These are phyloP conservation scores for Drosophila funebris DNA, from an alignment of 1,140 invertebrate species.

Conservation along the genomic window DNA sequence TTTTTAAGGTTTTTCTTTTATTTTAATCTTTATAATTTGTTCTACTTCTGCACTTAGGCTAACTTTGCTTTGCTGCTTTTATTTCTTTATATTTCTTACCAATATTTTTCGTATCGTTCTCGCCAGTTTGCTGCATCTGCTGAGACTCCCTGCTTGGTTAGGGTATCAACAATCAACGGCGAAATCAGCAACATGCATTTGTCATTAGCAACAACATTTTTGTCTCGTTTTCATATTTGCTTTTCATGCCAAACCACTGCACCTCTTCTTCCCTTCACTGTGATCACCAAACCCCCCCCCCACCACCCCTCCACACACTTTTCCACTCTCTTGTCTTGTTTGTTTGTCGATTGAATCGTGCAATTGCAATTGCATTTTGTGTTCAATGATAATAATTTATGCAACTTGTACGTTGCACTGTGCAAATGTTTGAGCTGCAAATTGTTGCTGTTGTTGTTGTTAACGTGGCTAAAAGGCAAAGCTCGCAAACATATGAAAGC, in stretches of 20 bases:
- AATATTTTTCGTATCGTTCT: background rate
- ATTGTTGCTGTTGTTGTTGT: slow-evolving; percentile 37
- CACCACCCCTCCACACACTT: background rate
- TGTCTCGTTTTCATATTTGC: slow-evolving; percentile 22
- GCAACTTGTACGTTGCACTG: slow-evolving; percentile 59
- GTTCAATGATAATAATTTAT: slow-evolving; percentile 69
- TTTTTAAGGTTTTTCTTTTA: too few relatives aligned
- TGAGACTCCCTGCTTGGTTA: background rate
- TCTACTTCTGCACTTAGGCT: too few relatives aligned
- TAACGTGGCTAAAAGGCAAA: slow-evolving; percentile 9
- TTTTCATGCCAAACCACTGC: too few relatives aligned
- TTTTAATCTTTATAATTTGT: too few relatives aligned
- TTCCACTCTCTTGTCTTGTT: background rate
- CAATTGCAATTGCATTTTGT: slow-evolving; percentile 62
- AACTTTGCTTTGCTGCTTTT: too few relatives aligned
- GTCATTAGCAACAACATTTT: slow-evolving; percentile 62
- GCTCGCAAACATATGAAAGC: background rate
- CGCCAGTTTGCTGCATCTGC: background rate
- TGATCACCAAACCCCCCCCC: background rate
- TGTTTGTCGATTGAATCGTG: slow-evolving; percentile 49
- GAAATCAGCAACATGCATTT: slow-evolving; percentile 57
- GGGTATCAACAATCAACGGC: slow-evolving; percentile 12
- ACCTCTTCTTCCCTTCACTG: too few relatives aligned
- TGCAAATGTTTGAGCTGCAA: slow-evolving; percentile 61
- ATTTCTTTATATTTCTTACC: background rate